phyloP scores from a whole-genome alignment of 2,888 invertebrate species.

The Stenichneumon culpator region DNA sequence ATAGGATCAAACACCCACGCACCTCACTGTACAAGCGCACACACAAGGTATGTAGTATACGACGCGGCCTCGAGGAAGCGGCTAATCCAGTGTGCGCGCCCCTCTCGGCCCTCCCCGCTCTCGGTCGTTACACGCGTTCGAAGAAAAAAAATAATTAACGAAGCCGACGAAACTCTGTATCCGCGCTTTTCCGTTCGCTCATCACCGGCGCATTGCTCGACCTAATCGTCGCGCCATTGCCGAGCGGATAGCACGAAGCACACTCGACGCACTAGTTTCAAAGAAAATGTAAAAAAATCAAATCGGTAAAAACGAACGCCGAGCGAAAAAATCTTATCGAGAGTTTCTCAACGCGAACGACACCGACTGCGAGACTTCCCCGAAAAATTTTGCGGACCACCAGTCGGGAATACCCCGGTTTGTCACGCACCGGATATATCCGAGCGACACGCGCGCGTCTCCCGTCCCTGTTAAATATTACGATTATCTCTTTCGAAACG shows the following conservation, averaged over 20 bases:
- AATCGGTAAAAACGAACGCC: background rate
- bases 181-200: constrained; percentile 1
- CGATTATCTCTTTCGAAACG: constrained; percentile 2
- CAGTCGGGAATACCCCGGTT: constrained; percentile 53
- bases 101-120: constrained; percentile 71
- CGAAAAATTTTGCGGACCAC: constrained; percentile 35
- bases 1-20: constrained; percentile 53
- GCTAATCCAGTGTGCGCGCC: constrained; percentile 82
- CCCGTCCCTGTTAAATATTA: background rate
- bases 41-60: constrained; percentile 41
- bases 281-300: background rate
- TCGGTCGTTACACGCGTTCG: constrained; percentile 34
- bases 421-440: constrained; percentile 49
- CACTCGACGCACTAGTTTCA: background rate
- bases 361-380: background rate
- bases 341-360: background rate
- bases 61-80: constrained; percentile 75
- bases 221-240: background rate
- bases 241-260: background rate
- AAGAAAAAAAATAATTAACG: constrained; percentile 14
- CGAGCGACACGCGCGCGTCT: background rate
- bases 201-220: background rate
- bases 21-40: constrained; percentile 34
- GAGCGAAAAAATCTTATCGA: background rate
- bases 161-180: constrained; percentile 9